phyloP scores from a whole-genome alignment of 2,113 vertebrate species.

The Tringa solitaria region DNA sequence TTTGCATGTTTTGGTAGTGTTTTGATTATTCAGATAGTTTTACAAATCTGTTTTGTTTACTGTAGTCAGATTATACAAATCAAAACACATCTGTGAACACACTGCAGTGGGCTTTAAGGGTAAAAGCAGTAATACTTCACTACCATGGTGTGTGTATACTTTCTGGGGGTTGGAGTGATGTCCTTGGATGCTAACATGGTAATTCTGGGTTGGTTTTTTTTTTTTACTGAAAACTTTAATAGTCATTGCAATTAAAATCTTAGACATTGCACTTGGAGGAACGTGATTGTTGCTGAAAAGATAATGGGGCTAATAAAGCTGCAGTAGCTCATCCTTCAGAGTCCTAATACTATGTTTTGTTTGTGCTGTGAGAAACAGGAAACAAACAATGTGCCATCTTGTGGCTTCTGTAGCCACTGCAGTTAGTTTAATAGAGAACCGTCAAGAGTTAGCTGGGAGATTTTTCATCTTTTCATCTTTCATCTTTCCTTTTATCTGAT shows the following conservation, averaged over 20 bases:
- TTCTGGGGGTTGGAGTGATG: not conserved
- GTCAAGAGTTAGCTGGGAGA: not conserved
- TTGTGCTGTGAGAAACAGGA: not conserved
- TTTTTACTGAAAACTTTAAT: not conserved
- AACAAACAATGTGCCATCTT: constrained; percentile 65
- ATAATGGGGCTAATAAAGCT: not conserved
- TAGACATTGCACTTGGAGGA: not conserved
- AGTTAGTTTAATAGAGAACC: not conserved
- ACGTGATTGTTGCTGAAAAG: not conserved
- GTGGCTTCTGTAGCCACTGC: constrained; percentile 56
- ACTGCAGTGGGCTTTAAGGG: not conserved
- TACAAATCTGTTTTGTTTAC: not conserved
- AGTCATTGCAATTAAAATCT: not conserved
- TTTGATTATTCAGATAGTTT: not conserved
- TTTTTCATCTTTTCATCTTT: not conserved
- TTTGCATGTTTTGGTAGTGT: not conserved
- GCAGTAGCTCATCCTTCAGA: not conserved
- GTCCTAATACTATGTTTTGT: not conserved
- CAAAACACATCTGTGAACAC: not conserved
- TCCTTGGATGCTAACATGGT: not conserved
- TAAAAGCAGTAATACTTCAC: not conserved
- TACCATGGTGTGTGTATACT: accelerated
- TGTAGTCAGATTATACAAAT: not conserved
- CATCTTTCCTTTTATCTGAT: not conserved
- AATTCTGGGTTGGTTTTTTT: not conserved